These are phyloP conservation scores for Theretra japonica DNA, from an alignment of 2,888 invertebrate species.

Conservation along the genomic window DNA sequence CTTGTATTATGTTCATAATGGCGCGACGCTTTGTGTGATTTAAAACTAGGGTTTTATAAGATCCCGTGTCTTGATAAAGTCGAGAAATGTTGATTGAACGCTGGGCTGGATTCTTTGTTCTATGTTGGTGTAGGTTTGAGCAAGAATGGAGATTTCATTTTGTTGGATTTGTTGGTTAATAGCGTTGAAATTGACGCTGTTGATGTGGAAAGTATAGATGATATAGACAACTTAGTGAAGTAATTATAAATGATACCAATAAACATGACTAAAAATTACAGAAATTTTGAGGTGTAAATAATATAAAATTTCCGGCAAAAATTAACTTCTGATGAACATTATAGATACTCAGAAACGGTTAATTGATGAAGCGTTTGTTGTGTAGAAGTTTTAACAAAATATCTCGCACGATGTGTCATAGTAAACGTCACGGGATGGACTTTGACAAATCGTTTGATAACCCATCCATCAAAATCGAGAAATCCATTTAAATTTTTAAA, in stretches of 20 bases:
- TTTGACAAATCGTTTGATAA: slow-evolving; percentile 32
- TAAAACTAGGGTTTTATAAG: slow-evolving; percentile 50
- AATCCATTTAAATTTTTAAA: slow-evolving; percentile 29
- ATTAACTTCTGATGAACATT: neutral
- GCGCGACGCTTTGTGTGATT: slow-evolving; percentile 53
- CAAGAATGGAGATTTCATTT: neutral
- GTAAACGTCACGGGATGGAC: slow-evolving; percentile 23
- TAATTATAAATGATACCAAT: too few relatives aligned
- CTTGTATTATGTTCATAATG: slow-evolving; percentile 61
- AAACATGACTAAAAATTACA: too few relatives aligned
- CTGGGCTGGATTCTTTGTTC: neutral
- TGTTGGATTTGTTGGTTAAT: neutral
- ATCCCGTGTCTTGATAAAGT: slow-evolving; percentile 29
- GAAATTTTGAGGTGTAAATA: too few relatives aligned
- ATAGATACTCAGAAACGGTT: neutral
- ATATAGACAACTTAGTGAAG: neutral
- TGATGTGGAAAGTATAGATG: neutral
- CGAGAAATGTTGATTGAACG: slow-evolving; percentile 28
- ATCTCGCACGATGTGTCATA: slow-evolving; percentile 27
- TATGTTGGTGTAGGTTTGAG: neutral
- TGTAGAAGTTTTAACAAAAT: slow-evolving; percentile 12
- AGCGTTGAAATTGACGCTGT: neutral
- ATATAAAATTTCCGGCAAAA: too few relatives aligned
- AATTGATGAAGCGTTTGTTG: slow-evolving; percentile 11
- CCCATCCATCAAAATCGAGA: slow-evolving; percentile 32